phyloP scores from a whole-genome alignment of 2,797 vertebrate species.

The Macrochelys suwanniensis region DNA sequence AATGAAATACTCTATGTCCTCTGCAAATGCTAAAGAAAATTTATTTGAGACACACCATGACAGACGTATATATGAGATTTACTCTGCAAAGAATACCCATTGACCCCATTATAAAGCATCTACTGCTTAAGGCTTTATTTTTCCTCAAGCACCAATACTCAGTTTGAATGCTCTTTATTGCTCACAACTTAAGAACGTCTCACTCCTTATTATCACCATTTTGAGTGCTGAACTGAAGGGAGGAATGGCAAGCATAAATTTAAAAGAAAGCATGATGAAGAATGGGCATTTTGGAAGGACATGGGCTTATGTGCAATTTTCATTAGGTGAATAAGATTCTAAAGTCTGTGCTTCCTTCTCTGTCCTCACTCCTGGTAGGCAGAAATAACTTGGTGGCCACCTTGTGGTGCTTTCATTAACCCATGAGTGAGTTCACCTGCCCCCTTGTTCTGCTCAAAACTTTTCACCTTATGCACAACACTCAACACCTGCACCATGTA shows the following conservation, averaged over 20 bases:
- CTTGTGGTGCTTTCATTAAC: background rate
- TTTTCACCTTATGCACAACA: accelerated
- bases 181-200: background rate
- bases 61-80: background rate
- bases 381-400: background rate
- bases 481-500: background rate
- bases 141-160: accelerated
- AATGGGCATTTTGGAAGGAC: background rate
- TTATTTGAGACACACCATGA: background rate
- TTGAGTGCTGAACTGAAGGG: background rate
- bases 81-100: background rate
- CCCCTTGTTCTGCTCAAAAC: background rate
- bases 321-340: background rate
- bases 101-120: too few species aligned
- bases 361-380: background rate
- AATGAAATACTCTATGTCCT: background rate
- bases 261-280: background rate
- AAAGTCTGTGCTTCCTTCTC: background rate
- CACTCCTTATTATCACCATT: background rate
- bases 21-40: background rate
- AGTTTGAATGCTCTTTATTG: background rate
- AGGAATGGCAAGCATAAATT: background rate
- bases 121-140: background rate
- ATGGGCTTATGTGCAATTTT: background rate
- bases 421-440: accelerated